Conservation (phyloP, 2,797 vertebrate species). For the Artibeus lituratus region DNA sequence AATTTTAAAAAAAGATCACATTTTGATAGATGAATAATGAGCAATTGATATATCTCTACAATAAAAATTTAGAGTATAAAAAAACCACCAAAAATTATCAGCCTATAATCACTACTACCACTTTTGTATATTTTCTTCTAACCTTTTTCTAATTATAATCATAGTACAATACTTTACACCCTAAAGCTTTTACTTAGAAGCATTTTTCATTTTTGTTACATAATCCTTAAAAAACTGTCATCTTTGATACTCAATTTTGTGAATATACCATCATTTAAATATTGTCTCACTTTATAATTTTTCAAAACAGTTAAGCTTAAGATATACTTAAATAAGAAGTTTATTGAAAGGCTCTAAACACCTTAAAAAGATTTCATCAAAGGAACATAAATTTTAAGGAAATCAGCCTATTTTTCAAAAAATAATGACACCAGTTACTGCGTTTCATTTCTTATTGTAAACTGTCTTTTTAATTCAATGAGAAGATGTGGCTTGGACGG, state of each 20-base stretch:
- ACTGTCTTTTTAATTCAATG: not conserved
- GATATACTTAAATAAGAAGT: not conserved
- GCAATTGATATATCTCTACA: not conserved
- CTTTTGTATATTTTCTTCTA: conserved; percentile 4
- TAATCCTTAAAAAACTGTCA: not conserved
- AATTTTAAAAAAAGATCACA: not conserved
- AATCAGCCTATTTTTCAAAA: not conserved
- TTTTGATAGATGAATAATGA: not conserved
- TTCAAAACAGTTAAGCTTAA: conserved; percentile 24
- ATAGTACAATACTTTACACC: not conserved
- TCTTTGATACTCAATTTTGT: not conserved
- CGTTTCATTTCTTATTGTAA: conserved; percentile 10
- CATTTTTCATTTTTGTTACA: not conserved
- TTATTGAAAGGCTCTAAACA: not conserved
- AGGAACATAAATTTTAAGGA: not conserved
- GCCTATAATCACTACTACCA: not conserved
- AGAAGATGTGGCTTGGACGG: not conserved
- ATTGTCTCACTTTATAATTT: not conserved
- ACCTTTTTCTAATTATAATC: not conserved
- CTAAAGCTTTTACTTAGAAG: not conserved
- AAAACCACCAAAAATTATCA: not conserved
- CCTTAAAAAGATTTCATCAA: conserved; percentile 16
- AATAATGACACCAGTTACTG: not conserved
- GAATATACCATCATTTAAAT: not conserved
- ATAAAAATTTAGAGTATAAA: not conserved